Evolutionary conservation across 2,797 vertebrate species (phyloP).

Genomic region (Microctenopoma stevenorrisi): DNA sequence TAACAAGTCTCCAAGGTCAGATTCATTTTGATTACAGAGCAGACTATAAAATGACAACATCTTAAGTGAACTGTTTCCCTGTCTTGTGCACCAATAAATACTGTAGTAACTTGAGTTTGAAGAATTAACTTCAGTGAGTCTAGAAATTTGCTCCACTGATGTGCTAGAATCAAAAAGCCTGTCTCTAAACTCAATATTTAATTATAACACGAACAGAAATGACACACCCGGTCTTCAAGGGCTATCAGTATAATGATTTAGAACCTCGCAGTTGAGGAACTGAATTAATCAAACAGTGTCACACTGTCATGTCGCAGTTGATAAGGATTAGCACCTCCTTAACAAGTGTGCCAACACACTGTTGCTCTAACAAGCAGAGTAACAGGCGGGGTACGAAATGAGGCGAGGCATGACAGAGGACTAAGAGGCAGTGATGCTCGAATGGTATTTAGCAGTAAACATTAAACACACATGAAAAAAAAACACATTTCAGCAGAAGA

Average conservation of each 20-base stretch:
- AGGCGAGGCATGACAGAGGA: constrained; percentile 6
- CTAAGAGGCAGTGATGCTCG: neutral
- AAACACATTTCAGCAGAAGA: neutral
- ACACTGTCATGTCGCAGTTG: constrained; percentile 48
- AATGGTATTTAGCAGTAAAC: neutral
- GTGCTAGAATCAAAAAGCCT: neutral
- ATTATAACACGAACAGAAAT: constrained; percentile 15
- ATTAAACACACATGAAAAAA: neutral
- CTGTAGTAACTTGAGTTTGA: too few relatives aligned
- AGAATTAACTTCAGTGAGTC: neutral
- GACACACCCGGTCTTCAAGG: constrained; percentile 1
- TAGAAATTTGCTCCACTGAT: neutral
- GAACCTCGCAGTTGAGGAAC: constrained; percentile 9
- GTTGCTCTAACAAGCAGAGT: constrained; percentile 5
- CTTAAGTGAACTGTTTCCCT: too few relatives aligned
- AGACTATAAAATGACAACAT: neutral
- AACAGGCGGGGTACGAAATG: constrained; percentile 22
- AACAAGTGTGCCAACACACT: constrained; percentile 23
- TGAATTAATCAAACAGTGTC: constrained; percentile 47
- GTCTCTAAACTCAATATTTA: constrained; percentile 30
- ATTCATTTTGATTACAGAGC: constrained; percentile 17
- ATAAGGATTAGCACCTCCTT: constrained; percentile 60
- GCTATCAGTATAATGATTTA: constrained; percentile 39
- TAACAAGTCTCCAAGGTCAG: constrained; percentile 21
- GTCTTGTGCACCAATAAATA: too few relatives aligned